Percentiles rank a stretch among this genome's conserved stretches.
phyloP scores from a whole-genome alignment of 2,797 vertebrate genomes.

The Gadopsis bispinosus region DNA sequence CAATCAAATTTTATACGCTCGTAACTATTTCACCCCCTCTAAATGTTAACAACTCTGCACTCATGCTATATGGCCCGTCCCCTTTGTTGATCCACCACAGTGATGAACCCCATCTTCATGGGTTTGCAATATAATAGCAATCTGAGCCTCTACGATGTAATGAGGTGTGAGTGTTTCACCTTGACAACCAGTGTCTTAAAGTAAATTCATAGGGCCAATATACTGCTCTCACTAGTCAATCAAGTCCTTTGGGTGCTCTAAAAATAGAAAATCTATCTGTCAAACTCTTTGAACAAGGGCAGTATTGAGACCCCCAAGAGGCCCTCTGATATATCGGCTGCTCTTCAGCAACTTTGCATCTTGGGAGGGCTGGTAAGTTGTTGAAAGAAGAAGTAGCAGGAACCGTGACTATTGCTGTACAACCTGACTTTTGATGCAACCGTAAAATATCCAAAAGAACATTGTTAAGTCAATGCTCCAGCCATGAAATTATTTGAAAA shows the following conservation, averaged over 20 bases:
- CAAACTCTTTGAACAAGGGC: constrained; percentile 53
- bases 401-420: constrained; percentile 26
- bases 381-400: constrained; percentile 27
- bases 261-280: constrained; percentile 64
- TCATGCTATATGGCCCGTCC: constrained; percentile 69
- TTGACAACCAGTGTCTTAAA: constrained; percentile 69
- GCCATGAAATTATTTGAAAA: constrained; percentile 43
- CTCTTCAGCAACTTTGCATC: constrained; percentile 46
- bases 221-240: constrained; percentile 60
- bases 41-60: constrained; percentile 85
- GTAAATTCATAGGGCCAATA: constrained; percentile 75
- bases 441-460: constrained; percentile 39
- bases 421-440: constrained; percentile 43
- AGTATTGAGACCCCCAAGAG: constrained; percentile 41
- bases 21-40: constrained; percentile 84
- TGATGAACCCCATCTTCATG: constrained; percentile 62
- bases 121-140: constrained; percentile 76
- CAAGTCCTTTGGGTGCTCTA: constrained; percentile 64
- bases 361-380: constrained; percentile 34
- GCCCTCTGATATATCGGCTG: constrained; percentile 19
- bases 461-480: constrained; percentile 15
- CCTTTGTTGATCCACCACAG: constrained; percentile 68
- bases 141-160: constrained; percentile 56
- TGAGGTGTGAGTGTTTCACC: constrained; percentile 55
- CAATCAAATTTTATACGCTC: constrained; percentile 85